These are phyloP conservation scores for Anguilla japonica DNA, from an alignment of 2,113 vertebrate genomes.

Conservation along the genomic window DNA sequence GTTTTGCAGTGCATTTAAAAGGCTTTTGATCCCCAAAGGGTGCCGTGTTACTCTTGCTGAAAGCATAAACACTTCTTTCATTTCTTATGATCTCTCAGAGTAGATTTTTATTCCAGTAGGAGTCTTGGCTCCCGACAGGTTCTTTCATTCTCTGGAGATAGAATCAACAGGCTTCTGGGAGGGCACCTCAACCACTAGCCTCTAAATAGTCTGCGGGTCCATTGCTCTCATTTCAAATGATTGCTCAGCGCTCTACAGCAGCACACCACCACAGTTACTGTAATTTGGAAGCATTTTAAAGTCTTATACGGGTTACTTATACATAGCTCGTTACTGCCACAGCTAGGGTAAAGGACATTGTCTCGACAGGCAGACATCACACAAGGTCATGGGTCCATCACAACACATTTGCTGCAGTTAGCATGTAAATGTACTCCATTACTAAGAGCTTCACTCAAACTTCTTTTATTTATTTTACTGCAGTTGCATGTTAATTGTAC, in stretches of 20 bases:
- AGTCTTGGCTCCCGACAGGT: too few species aligned
- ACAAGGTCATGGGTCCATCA: background rate
- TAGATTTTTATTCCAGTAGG: too few species aligned
- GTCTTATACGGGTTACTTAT: background rate
- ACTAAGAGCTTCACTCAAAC: background rate
- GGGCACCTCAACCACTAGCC: background rate
- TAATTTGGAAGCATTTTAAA: background rate
- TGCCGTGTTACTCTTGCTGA: too few species aligned
- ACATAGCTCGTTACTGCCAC: background rate
- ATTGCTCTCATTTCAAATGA: background rate
- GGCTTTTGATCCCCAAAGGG: too few species aligned
- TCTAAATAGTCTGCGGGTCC: background rate
- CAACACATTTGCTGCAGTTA: background rate
- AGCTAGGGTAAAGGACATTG: background rate
- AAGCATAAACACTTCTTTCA: too few species aligned
- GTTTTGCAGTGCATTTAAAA: too few species aligned
- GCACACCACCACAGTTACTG: background rate
- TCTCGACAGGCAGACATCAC: background rate
- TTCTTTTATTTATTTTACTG: background rate
- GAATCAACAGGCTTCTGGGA: too few species aligned
- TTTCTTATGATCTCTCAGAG: too few species aligned
- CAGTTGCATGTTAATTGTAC: background rate
- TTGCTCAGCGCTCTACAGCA: background rate
- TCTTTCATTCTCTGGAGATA: conserved; percentile 22
- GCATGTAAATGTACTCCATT: background rate